Evolutionary conservation across 2,888 invertebrate species (phyloP), one percentile per base, ranked within the genome.

Genomic region (Muscina levida): DNA sequence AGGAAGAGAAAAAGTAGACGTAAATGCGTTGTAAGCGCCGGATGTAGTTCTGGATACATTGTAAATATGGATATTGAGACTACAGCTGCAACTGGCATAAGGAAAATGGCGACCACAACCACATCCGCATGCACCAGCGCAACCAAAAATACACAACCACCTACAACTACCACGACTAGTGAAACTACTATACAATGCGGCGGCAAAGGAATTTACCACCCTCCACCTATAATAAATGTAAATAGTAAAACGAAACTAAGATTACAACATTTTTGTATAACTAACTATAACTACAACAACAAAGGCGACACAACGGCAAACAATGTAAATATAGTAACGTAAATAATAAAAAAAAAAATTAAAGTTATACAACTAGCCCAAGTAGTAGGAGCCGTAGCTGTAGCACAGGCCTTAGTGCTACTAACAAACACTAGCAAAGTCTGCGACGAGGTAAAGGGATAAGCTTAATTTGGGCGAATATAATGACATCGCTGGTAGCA

Each of bases 211-310:
- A 48, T 22, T 19, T 8, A 19, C 6, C 48, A n/a, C n/a, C n/a
- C n/a, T n/a, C n/a, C 19, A 48, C 72, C 72, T 76, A 79, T 57
- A 68, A 31, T 53, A 76, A 76, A 39, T 79, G 79, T 75, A 76
- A 79, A 79, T 76, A 79, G 71, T 65, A 65, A 26, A 39, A 68
- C 67, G 22, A 76, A 48, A 72, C 68, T 17, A 68, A 72, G 67
- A 68, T 53, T 72, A 48, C 48, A 66, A 15, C 19, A 17, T 8
- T 70, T 15, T n/a, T 79, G 48, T 31, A 8, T 59, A 48, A 66
- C 66, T 31, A 74, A 73, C 31, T 13, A n/a, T 17, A 66, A 48
- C 24, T 59, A 24, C 10, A 44, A 26, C 22, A 48, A 22, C 48
- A 19, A 48, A 19, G 22, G 4, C 17, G 22, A 22, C 48, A 48